Conservation (phyloP, 92 coral and sea anemone species). For the Parazoanthus atlanticus region DNA sequence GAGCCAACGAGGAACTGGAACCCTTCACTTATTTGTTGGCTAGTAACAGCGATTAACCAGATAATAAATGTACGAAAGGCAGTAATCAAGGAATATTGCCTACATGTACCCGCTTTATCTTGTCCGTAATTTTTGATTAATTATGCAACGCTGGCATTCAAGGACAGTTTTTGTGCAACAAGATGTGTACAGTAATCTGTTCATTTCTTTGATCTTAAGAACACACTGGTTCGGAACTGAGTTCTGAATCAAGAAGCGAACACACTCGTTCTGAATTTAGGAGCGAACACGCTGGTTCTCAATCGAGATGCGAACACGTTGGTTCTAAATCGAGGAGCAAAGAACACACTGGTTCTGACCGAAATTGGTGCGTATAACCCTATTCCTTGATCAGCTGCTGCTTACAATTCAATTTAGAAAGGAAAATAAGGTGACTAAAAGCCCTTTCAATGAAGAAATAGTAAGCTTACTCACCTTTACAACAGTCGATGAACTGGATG, state of each 20-base stretch:
- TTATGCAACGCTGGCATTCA: conserved; percentile 14
- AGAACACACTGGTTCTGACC: background rate
- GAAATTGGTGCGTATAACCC: background rate
- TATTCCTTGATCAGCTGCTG: conserved; percentile 3
- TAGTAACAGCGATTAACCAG: background rate
- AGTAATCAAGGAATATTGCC: background rate
- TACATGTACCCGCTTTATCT: too few relatives aligned
- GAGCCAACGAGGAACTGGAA: conserved; percentile 20
- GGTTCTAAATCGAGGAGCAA: too few relatives aligned
- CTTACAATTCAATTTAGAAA: too few relatives aligned
- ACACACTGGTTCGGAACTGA: conserved; percentile 4
- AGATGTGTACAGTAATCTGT: background rate
- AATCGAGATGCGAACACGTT: background rate
- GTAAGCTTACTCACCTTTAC: too few relatives aligned
- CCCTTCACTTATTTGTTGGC: background rate
- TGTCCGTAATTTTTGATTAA: background rate
- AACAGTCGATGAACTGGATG: background rate
- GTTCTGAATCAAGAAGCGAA: conserved; percentile 9
- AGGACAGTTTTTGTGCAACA: background rate
- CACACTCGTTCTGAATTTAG: background rate
- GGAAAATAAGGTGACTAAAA: too few relatives aligned
- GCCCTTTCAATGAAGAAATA: too few relatives aligned
- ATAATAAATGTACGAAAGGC: background rate
- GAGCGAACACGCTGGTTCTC: background rate
- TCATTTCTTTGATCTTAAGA: background rate